These are phyloP conservation scores for Paralichthys olivaceus DNA, from an alignment of 2,113 vertebrate species.

Conservation along the genomic window DNA sequence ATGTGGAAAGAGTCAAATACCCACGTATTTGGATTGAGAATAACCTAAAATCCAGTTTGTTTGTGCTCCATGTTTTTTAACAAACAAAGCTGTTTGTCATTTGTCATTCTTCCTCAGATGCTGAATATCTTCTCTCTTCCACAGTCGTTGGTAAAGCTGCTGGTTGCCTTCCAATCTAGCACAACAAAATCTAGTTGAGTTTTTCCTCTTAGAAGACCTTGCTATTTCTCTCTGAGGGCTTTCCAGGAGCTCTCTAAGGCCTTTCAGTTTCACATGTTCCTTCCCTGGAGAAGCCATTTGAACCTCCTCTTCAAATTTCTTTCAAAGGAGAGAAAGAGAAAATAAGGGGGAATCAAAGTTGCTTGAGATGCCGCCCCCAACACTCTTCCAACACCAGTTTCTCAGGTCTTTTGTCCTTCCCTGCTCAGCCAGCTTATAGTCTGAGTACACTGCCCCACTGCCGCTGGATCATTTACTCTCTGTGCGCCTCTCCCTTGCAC, in stretches of 20 bases:
- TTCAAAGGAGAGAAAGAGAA: slow-evolving; percentile 13
- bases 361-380: slow-evolving; percentile 4
- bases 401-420: slow-evolving; percentile 12
- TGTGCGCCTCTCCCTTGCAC: neutral
- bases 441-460: slow-evolving; percentile 5
- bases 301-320: slow-evolving; percentile 35
- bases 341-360: slow-evolving; percentile 27
- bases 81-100: neutral
- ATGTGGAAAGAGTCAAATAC: neutral
- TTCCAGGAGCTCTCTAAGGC: slow-evolving; percentile 29
- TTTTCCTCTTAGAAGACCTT: slow-evolving; percentile 33
- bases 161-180: neutral
- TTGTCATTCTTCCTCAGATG: neutral
- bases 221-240: slow-evolving; percentile 29
- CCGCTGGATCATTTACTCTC: slow-evolving; percentile 34
- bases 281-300: slow-evolving; percentile 40
- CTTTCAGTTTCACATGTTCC: slow-evolving; percentile 48
- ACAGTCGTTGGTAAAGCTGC: slow-evolving; percentile 2
- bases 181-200: slow-evolving; percentile 1
- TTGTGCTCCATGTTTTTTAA: neutral
- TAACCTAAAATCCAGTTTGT: neutral
- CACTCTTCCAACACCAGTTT: slow-evolving; percentile 3
- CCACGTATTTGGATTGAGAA: neutral
- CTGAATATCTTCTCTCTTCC: neutral
- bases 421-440: slow-evolving; percentile 11